Evolutionary conservation across 2,797 vertebrate species (phyloP).

Genomic region (Eleutherodactylus coqui): DNA sequence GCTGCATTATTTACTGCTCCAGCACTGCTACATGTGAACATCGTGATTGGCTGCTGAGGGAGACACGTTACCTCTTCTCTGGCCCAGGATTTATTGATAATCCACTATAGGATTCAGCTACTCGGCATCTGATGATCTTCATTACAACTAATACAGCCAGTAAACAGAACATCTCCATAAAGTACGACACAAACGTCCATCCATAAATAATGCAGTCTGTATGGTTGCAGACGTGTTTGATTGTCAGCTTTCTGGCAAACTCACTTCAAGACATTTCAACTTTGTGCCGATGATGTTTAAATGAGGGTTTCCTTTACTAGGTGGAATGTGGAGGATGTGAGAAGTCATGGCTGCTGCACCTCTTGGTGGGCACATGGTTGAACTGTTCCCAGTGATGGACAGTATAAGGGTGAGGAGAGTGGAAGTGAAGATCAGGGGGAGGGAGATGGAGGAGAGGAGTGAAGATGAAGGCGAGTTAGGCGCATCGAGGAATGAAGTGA

Average conservation of each 20-base stretch:
- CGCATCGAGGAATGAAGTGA: slow-evolving; percentile 16
- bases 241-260: not conserved
- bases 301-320: not conserved
- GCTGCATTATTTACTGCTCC: not conserved
- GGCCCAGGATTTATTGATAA: not conserved
- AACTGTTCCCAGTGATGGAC: not conserved
- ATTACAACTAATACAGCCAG: not conserved
- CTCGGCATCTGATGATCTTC: not conserved
- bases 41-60: not conserved
- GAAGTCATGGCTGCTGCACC: not conserved
- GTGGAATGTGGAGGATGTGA: not conserved
- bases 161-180: too few relatives aligned
- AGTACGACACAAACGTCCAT: not conserved
- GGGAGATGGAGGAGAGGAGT: slow-evolving; percentile 20
- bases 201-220: not conserved
- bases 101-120: not conserved
- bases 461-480: slow-evolving; percentile 46
- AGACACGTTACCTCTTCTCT: not conserved
- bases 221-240: not conserved
- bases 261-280: not conserved
- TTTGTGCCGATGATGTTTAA: not conserved
- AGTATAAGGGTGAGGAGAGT: slow-evolving; percentile 29
- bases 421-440: not conserved
- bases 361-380: not conserved
- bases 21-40: not conserved